phyloP scores from a whole-genome alignment of 2,888 invertebrate genomes.

The Dorcus hopei region DNA sequence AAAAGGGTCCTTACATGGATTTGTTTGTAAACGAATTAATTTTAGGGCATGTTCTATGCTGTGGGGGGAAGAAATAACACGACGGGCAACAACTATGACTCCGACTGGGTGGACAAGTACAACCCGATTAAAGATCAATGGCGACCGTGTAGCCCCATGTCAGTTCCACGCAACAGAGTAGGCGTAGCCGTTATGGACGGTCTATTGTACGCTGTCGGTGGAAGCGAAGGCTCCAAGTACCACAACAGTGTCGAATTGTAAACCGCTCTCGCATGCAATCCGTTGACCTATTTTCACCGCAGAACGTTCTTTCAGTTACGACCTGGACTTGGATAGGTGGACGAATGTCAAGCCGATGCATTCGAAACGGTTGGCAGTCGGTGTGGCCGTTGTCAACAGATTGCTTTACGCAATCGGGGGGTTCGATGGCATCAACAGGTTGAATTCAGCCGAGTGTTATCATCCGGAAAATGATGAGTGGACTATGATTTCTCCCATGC shows the following conservation, averaged over 20 bases:
- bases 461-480: constrained; percentile 91
- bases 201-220: constrained; percentile 86
- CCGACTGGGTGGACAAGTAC: constrained; percentile 85
- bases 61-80: constrained; percentile 91
- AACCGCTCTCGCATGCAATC: constrained; percentile 33
- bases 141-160: constrained; percentile 85
- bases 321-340: constrained; percentile 84
- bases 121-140: constrained; percentile 84
- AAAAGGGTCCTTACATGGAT: no score
- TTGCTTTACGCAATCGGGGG: constrained; percentile 82
- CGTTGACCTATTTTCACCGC: background rate
- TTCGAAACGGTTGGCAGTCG: constrained; percentile 74
- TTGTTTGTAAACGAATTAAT: no score
- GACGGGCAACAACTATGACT: constrained; percentile 82
- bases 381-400: constrained; percentile 42
- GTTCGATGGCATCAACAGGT: constrained; percentile 76
- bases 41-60: constrained; percentile 80
- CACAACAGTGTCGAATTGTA: constrained; percentile 88
- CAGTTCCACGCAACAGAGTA: constrained; percentile 81
- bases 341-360: constrained; percentile 71
- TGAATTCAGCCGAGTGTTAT: constrained; percentile 83
- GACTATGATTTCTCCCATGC: constrained; percentile 78
- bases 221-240: constrained; percentile 80
- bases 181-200: constrained; percentile 95
- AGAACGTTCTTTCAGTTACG: constrained; percentile 60